Base-by-base conservation (phyloP, 2,113 vertebrate genomes). In the Argyrosomus japonicus region DNA sequence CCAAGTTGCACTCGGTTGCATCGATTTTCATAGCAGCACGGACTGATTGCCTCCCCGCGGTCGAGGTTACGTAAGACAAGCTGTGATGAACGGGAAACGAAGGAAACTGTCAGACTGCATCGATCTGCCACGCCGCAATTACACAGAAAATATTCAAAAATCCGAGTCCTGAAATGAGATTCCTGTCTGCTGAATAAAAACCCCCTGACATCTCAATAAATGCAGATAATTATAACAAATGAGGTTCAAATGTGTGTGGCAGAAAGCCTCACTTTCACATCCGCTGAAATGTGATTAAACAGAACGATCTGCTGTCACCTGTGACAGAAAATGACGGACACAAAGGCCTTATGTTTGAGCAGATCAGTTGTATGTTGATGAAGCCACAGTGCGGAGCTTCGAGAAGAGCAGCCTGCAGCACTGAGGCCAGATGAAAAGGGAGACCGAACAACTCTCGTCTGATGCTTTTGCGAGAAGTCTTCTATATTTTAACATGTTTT, bases 21-120 rank as follows among this genome's bases (percentile, higher is more conserved):
- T 90, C 10, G 70, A 88, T 84, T 85, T 74, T 69, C 77, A 79
- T 45, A 63, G 68, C 71, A 18, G 58, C 67, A 2, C 5, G n/a
- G 72, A 47, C 58, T 71, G 84, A 88, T 90, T 79, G 81, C 69
- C 81, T 87, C 77, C 78, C 85, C 50, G 78, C 7, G 78, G 82
- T 51, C 9, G 36, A 82, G 76, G 81, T 91, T 88, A 85, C 70
- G 6, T 82, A 90, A 91, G 76, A 72, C 68, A n/a, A 63, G 70
- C 84, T 45, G 81, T 75, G 88, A 85, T 87, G 81, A 86, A 87
- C 47, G 11, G 54, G 64, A 76, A 40, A 48, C 2, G 27, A 65
- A 80, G 79, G 57, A 77, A 79, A 64, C 61, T 75, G 77, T 51
- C 75, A 82, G 72, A 43, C 58, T 6, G 40, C 71, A 80, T 86